A percentile compares a stretch with the other conserved stretches of the same genome.
phyloP scores from a whole-genome alignment of 2,888 invertebrate species.

The Siphlonurus alternatus region DNA sequence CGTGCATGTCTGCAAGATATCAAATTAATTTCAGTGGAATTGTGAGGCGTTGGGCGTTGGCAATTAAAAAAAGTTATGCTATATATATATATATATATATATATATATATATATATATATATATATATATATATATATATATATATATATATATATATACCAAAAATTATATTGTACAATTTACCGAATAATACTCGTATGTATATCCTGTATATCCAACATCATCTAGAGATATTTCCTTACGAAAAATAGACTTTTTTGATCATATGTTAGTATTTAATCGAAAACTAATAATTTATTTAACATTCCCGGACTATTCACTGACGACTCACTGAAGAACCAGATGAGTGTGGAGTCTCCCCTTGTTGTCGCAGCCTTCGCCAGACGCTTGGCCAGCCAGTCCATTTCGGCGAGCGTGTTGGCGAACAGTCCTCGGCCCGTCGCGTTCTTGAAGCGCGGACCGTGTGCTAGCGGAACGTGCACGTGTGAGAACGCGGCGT shows the following conservation, averaged over 20 bases:
- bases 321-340: conserved; percentile 15
- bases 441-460: conserved; percentile 5
- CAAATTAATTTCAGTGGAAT: too few species aligned
- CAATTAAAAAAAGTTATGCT: too few species aligned
- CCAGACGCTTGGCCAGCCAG: conserved; percentile 13
- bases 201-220: too few species aligned
- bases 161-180: too few species aligned
- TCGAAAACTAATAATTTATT: too few species aligned
- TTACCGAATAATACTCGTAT: too few species aligned
- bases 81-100: conserved; percentile 1
- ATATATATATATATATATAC: background rate
- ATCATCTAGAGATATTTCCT: too few species aligned
- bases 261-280: too few species aligned
- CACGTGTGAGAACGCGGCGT: conserved; percentile 16
- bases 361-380: conserved; percentile 6
- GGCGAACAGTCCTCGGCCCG: conserved; percentile 12
- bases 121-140: conserved; percentile 1
- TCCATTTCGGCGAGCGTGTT: conserved; percentile 16
- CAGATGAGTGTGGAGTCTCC: conserved; percentile 15
- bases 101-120: background rate
- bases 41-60: too few species aligned
- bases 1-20: too few species aligned
- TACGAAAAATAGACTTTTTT: too few species aligned
- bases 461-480: conserved; percentile 14
- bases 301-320: too few species aligned